Evolutionary conservation across 2,797 vertebrate species (phyloP).

Genomic region (Pantherophis vulpinus): DNA sequence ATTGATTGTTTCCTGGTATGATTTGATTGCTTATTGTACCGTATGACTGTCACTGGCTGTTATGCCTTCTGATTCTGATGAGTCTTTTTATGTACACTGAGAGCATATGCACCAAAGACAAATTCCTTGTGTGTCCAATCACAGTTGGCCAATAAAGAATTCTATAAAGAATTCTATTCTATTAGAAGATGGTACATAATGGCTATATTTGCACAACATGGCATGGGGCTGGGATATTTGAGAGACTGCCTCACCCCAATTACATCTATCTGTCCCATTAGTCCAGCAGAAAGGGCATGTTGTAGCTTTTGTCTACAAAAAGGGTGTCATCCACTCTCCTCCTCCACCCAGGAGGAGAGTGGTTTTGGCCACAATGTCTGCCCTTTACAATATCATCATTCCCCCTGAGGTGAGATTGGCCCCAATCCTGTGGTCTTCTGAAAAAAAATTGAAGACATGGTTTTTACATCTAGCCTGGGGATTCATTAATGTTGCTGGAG

Average conservation of each 20-base stretch:
- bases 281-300: background rate
- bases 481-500: background rate
- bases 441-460: background rate
- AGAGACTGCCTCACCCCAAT: background rate
- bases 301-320: background rate
- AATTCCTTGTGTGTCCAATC: too few species aligned
- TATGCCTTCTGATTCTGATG: too few species aligned
- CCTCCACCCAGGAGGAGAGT: background rate
- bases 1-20: too few species aligned
- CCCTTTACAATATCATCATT: background rate
- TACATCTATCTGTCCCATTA: background rate
- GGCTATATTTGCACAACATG: background rate
- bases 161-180: too few species aligned
- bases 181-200: background rate
- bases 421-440: background rate
- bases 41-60: too few species aligned
- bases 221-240: background rate
- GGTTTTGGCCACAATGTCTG: background rate
- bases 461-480: background rate
- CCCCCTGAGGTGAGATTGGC: background rate
- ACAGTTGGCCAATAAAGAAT: too few species aligned
- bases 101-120: too few species aligned
- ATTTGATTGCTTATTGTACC: too few species aligned
- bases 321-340: background rate
- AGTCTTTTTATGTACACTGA: too few species aligned